phyloP scores from a whole-genome alignment of 2,113 vertebrate genomes.

The Petroica traversi region DNA sequence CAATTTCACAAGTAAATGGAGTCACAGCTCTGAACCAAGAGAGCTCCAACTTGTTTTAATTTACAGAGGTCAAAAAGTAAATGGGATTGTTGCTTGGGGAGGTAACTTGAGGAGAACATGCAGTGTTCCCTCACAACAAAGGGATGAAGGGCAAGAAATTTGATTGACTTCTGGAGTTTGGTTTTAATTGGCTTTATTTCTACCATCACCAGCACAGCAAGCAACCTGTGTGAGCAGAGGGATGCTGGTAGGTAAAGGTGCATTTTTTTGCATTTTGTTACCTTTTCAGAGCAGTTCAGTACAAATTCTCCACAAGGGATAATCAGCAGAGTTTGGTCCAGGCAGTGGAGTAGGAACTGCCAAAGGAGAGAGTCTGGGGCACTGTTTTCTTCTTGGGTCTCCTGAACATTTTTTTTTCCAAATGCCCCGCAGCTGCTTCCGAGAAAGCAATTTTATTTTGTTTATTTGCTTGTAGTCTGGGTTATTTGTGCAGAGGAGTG shows the following conservation, averaged over 20 bases:
- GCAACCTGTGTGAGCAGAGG: background rate
- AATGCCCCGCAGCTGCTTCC: background rate
- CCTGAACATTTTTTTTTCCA: background rate
- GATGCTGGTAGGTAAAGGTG: background rate
- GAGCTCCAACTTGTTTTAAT: slow-evolving; percentile 62
- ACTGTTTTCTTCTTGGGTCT: background rate
- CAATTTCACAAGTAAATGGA: slow-evolving; percentile 61
- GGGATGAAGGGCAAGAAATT: background rate
- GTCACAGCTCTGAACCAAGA: slow-evolving; percentile 36
- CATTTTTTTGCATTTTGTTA: background rate
- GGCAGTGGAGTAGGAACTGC: background rate
- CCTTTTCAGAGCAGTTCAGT: background rate
- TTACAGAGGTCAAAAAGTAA: slow-evolving; percentile 61
- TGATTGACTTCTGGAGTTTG: slow-evolving; percentile 30
- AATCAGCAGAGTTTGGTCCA: background rate
- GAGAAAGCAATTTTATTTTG: background rate
- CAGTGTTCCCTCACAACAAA: slow-evolving; percentile 9
- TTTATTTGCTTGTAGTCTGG: background rate
- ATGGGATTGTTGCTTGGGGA: slow-evolving; percentile 52
- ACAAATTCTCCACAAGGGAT: background rate
- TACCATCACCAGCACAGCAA: background rate
- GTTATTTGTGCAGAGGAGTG: background rate
- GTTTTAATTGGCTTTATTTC: slow-evolving; percentile 41
- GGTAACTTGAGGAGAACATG: slow-evolving; percentile 13
- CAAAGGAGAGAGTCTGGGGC: background rate